A percentile compares a stretch with the other conserved stretches of the same genome.
Conservation (phyloP, 2,888 invertebrate species). For the Polymixis flavicincta region DNA sequence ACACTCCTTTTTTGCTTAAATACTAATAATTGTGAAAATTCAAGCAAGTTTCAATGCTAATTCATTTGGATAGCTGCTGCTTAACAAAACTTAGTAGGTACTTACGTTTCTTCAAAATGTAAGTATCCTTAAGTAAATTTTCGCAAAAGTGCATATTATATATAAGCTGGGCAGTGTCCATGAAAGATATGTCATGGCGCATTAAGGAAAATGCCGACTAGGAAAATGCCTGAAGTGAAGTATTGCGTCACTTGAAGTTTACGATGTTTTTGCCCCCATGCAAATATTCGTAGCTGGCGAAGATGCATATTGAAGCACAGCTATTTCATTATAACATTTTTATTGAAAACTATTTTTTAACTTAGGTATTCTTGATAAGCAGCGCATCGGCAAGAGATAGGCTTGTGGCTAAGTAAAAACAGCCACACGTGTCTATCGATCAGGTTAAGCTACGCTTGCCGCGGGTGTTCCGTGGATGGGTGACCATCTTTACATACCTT, state of each 20-base stretch:
- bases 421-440: too few relatives aligned
- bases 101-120: slow-evolving; percentile 10
- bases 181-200: slow-evolving; percentile 50
- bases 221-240: slow-evolving; percentile 25
- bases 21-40: neutral
- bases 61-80: neutral
- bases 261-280: slow-evolving; percentile 25
- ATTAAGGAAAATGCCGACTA: slow-evolving; percentile 47
- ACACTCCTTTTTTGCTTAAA: neutral
- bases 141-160: neutral
- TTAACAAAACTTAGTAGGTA: neutral
- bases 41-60: neutral
- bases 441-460: too few relatives aligned
- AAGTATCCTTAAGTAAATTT: slow-evolving; percentile 8
- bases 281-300: slow-evolving; percentile 42
- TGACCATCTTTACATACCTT: too few relatives aligned
- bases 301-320: slow-evolving; percentile 36
- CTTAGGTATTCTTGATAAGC: neutral
- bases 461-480: too few relatives aligned
- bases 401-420: too few relatives aligned
- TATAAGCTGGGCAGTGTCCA: slow-evolving; percentile 18
- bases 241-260: slow-evolving; percentile 44
- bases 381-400: too few relatives aligned
- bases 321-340: slow-evolving; percentile 18
- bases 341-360: neutral